A percentile compares a stretch with the other conserved stretches of the same genome.
These are phyloP conservation scores for Cotesia congregata DNA, from an alignment of 2,888 invertebrate species.

Conservation along the genomic window DNA sequence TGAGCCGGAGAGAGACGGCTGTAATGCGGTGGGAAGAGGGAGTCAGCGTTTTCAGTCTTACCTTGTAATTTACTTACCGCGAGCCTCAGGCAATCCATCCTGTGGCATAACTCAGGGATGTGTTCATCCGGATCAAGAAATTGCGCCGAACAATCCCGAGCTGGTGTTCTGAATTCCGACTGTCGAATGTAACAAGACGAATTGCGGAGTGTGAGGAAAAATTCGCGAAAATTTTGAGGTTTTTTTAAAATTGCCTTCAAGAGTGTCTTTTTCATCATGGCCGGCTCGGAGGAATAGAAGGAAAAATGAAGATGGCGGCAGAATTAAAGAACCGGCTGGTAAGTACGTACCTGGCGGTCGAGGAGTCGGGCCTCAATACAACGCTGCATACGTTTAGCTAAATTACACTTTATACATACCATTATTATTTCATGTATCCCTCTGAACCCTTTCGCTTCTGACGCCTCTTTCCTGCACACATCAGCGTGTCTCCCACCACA, in stretches of 20 bases:
- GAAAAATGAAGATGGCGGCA: background rate
- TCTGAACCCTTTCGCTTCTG: slow-evolving; percentile 60
- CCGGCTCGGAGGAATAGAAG: background rate
- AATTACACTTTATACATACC: slow-evolving; percentile 67
- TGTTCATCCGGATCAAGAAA: slow-evolving; percentile 55
- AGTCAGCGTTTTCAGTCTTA: slow-evolving; percentile 64
- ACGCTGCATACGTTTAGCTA: slow-evolving; percentile 67
- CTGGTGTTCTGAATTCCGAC: background rate
- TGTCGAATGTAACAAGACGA: background rate
- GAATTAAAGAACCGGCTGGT: slow-evolving; percentile 34
- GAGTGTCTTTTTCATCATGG: background rate
- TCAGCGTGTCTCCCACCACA: slow-evolving; percentile 38
- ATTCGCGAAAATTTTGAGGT: too few species aligned
- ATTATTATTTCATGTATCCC: slow-evolving; percentile 65
- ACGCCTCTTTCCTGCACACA: slow-evolving; percentile 57
- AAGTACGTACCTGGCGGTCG: slow-evolving; percentile 58
- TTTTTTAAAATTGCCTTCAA: too few species aligned
- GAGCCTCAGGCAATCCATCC: slow-evolving; percentile 65
- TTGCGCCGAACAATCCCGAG: slow-evolving; percentile 54
- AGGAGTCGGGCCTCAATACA: slow-evolving; percentile 57
- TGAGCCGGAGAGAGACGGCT: slow-evolving; percentile 40
- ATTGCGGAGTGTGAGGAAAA: too few species aligned
- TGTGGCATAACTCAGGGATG: slow-evolving; percentile 65
- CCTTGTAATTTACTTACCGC: slow-evolving; percentile 70
- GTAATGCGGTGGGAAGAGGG: slow-evolving; percentile 49